These are phyloP conservation scores for Opisthocomus hoazin DNA, from an alignment of 2,113 vertebrate genomes.

Conservation along the genomic window DNA sequence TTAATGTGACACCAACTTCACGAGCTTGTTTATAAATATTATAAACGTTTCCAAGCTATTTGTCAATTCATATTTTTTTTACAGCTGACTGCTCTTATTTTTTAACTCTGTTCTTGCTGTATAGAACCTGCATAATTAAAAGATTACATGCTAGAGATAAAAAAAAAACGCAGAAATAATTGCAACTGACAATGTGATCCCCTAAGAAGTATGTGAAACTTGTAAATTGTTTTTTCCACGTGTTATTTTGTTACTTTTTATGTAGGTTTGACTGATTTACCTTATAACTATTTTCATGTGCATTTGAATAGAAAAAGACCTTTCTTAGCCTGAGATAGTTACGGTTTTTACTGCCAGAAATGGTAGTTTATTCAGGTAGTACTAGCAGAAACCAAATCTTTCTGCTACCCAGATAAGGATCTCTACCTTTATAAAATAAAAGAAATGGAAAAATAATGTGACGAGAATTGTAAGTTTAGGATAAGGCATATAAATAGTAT, in stretches of 20 bases:
- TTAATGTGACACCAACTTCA: not conserved
- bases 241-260: not conserved
- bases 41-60: not conserved
- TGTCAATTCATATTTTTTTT: not conserved
- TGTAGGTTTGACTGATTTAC: not conserved
- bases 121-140: not conserved
- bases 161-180: not conserved
- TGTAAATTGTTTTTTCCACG: not conserved
- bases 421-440: not conserved
- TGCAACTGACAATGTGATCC: not conserved
- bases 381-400: not conserved
- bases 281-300: not conserved
- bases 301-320: not conserved
- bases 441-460: not conserved
- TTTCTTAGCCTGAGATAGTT: not conserved
- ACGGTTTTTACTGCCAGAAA: not conserved
- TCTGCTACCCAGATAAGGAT: not conserved
- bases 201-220: not conserved
- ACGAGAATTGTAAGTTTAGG: not conserved
- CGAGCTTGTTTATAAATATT: not conserved
- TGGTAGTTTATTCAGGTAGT: not conserved
- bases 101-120: not conserved
- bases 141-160: not conserved
- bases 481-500: not conserved
- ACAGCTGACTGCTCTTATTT: not conserved